phyloP scores from a whole-genome alignment of 2,888 invertebrate genomes.

The Spodoptera picta region DNA sequence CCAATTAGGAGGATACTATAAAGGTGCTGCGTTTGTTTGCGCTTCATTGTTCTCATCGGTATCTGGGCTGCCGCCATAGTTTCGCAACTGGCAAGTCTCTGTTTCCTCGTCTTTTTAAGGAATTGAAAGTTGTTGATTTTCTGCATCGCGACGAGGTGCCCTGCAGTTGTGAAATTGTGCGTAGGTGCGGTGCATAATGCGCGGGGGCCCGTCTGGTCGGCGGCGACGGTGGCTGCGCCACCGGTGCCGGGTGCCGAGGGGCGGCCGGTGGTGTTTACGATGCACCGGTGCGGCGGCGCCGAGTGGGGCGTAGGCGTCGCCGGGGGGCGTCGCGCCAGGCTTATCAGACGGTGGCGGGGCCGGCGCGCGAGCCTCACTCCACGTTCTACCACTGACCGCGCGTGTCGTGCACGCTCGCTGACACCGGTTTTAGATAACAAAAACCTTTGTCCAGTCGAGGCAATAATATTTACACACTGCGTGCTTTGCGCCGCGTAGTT shows the following conservation, averaged over 20 bases:
- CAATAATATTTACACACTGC: slow-evolving; percentile 86
- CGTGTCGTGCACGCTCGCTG: slow-evolving; percentile 79
- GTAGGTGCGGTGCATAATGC: slow-evolving; percentile 83
- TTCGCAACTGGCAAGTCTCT: slow-evolving; percentile 73
- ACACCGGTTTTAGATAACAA: slow-evolving; percentile 86
- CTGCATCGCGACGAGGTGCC: slow-evolving; percentile 67
- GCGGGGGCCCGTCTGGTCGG: slow-evolving; percentile 82
- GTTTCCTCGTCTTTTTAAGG: slow-evolving; percentile 86
- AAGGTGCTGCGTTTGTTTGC: slow-evolving; percentile 82
- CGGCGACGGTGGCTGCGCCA: slow-evolving; percentile 62
- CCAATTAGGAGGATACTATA: slow-evolving; percentile 86
- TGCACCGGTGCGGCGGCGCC: slow-evolving; percentile 81
- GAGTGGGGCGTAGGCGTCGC: slow-evolving; percentile 88
- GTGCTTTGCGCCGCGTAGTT: slow-evolving; percentile 80
- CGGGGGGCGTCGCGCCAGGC: slow-evolving; percentile 88
- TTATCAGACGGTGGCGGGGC: slow-evolving; percentile 88
- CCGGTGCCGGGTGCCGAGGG: slow-evolving; percentile 75
- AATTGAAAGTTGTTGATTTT: slow-evolving; percentile 85
- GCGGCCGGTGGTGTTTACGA: slow-evolving; percentile 82
- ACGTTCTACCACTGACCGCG: slow-evolving; percentile 83
- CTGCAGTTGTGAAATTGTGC: slow-evolving; percentile 82
- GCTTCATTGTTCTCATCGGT: slow-evolving; percentile 83
- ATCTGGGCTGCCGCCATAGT: slow-evolving; percentile 79
- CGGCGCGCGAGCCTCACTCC: slow-evolving; percentile 87
- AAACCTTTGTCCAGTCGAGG: slow-evolving; percentile 88